Evolutionary conservation across 2,888 invertebrate genomes (phyloP), one percentile per base, ranked within the genome.

Genomic region (Leptinotarsa peninsularis): DNA sequence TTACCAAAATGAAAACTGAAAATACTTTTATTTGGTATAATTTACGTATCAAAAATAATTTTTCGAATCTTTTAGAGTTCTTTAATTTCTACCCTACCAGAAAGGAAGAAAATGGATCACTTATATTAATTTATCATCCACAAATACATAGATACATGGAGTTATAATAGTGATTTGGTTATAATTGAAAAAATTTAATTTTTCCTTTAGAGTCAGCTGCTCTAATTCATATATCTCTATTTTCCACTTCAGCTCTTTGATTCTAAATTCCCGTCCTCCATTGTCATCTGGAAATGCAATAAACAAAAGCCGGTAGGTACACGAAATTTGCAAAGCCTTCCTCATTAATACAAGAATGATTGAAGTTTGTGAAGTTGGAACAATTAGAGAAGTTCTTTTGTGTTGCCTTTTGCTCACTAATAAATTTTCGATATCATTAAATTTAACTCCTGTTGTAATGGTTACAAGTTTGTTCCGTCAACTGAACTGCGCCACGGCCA

Each of bases 381-480:
- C 79, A 79, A 80, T 80, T 80, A 81, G 79, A 78, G 75, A 74
- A 79, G 77, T 78, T 79, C 81, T 80, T 82, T 82, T 81, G 81
- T 83, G 81, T 80, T 80, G 81, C 81, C 82, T 79, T 83, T 82
- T 82, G 81, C 82, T 81, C 82, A 80, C 78, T 82, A 82, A 83
- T 82, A 82, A 83, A 82, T 83, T 82, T 83, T 82, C 83, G 82
- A 83, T 83, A 82, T 85, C 85, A 84, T 85, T 84, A 85, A 83
- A 84, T 83, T 83, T 83, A 82, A 84, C 84, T 83, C 83, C 81
- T 83, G 83, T 84, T 84, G 84, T 84, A 85, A 83, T 83, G 82
- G 84, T 84, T 84, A 83, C 84, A 83, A 84, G 83, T 83, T 84
- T 83, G 83, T 83, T 83, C 83, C 82, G 80, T 77, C 77, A 78